Conservation (phyloP, 2,888 invertebrate genomes). For the Lucinisca nassula region DNA sequence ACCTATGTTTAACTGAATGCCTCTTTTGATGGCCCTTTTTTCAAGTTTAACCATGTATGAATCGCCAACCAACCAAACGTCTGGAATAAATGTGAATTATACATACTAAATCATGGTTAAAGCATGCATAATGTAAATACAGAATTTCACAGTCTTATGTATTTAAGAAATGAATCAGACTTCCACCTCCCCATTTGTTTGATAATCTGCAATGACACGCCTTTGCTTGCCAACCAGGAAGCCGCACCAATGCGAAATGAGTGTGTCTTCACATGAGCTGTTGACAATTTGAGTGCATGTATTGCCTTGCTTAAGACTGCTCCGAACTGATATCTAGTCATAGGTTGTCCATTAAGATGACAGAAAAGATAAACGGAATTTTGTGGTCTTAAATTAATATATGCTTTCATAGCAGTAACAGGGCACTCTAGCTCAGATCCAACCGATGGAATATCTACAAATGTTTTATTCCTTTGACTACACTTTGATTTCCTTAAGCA, state of each 20-base stretch:
- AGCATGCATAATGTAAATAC: no score
- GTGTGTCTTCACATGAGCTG: neutral
- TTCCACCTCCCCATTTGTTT: neutral
- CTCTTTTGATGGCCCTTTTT: neutral
- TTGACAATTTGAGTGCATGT: neutral
- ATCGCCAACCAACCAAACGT: neutral
- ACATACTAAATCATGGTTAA: no score
- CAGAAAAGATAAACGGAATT: neutral
- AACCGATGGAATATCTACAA: neutral
- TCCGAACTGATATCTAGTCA: neutral
- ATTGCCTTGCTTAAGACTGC: neutral
- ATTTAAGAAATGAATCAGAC: neutral
- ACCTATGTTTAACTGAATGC: neutral
- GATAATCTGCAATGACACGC: neutral
- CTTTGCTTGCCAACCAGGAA: neutral
- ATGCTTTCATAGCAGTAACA: neutral
- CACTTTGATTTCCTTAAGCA: neutral
- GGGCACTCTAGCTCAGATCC: neutral
- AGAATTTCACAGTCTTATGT: neutral
- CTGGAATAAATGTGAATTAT: slow-evolving; percentile 1
- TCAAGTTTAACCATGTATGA: neutral
- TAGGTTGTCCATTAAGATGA: neutral
- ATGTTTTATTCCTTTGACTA: neutral
- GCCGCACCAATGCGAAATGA: neutral
- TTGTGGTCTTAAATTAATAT: neutral